Evolutionary conservation across 1,140 invertebrate species (phyloP).

Genomic region (Drosophila lacteicornis): DNA sequence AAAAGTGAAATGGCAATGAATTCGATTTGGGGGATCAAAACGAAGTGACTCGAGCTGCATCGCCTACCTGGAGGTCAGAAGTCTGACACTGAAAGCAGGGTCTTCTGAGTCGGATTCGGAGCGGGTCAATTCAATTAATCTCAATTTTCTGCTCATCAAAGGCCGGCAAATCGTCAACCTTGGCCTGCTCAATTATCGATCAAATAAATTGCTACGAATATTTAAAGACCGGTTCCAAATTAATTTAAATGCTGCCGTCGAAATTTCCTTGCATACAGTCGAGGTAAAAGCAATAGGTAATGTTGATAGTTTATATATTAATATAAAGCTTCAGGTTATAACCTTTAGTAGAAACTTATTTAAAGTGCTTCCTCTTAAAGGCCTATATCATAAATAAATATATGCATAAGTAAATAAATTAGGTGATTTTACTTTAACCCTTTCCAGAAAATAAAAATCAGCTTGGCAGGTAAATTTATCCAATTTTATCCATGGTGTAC

Average conservation of each 20-base stretch:
- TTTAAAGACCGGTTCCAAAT: conserved; percentile 40
- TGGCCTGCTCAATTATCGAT: conserved; percentile 55
- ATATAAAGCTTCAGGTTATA: too few species aligned
- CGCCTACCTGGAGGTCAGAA: conserved; percentile 54
- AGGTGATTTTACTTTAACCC: too few species aligned
- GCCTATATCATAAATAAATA: too few species aligned
- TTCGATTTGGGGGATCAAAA: background rate
- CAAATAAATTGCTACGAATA: conserved; percentile 53
- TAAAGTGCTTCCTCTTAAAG: too few species aligned
- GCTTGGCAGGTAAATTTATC: too few species aligned
- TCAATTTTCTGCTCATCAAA: conserved; percentile 32
- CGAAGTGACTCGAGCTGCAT: background rate
- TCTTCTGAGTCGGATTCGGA: background rate
- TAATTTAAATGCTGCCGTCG: conserved; percentile 33
- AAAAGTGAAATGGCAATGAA: conserved; percentile 8
- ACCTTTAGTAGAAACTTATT: too few species aligned
- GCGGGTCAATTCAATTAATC: conserved; percentile 26
- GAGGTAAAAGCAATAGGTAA: background rate
- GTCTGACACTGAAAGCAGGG: conserved; percentile 36
- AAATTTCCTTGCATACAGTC: background rate
- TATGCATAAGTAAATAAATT: too few species aligned
- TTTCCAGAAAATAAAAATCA: too few species aligned
- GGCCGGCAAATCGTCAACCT: conserved; percentile 39
- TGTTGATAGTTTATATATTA: too few species aligned
- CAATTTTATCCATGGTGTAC: too few species aligned